These are phyloP conservation scores for Tipula unca DNA, from an alignment of 2,888 invertebrate species.

Conservation along the genomic window DNA sequence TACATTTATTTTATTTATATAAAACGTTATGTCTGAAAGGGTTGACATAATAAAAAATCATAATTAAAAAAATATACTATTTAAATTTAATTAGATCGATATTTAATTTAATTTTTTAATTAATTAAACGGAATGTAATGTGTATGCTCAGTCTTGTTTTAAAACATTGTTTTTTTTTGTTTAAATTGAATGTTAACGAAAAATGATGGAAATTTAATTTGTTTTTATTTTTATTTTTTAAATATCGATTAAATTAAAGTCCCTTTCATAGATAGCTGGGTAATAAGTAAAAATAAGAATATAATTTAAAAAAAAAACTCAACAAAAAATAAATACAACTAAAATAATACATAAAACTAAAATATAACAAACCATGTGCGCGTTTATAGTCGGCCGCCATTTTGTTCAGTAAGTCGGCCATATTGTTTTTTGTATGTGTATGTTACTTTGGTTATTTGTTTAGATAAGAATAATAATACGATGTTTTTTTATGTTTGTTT, in stretches of 20 bases:
- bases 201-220: not conserved
- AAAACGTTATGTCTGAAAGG: constrained; percentile 10
- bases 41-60: not conserved
- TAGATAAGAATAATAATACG: not conserved
- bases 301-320: not conserved
- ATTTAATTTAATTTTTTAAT: not conserved
- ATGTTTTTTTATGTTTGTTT: constrained; percentile 2
- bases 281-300: not conserved
- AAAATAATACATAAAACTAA: not conserved
- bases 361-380: not conserved
- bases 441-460: constrained; percentile 1
- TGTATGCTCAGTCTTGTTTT: not conserved
- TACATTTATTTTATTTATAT: not conserved
- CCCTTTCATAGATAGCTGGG: not conserved
- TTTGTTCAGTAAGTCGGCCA: not conserved
- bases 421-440: not conserved
- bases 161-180: not conserved
- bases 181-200: not conserved
- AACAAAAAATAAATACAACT: constrained; percentile 8
- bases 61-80: not conserved
- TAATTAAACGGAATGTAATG: not conserved
- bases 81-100: not conserved
- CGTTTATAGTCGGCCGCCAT: not conserved
- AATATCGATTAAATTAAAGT: not conserved
- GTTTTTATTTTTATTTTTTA: not conserved